These are phyloP conservation scores for Trichechus manatus DNA, from an alignment of 2,113 vertebrate genomes.

Conservation along the genomic window DNA sequence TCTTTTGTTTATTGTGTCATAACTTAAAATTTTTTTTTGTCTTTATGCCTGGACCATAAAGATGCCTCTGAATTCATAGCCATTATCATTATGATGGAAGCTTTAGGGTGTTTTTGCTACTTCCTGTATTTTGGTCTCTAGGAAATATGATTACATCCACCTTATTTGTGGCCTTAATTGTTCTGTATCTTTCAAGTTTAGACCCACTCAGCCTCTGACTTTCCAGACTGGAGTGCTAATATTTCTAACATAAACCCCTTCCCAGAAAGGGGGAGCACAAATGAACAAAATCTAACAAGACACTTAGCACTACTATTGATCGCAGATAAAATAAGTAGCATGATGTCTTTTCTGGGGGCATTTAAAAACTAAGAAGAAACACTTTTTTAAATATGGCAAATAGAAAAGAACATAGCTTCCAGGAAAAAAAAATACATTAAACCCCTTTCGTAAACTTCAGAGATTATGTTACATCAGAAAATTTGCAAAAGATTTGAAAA, in stretches of 20 bases:
- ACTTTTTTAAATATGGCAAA: not conserved
- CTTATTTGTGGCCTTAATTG: not conserved
- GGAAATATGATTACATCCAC: not conserved
- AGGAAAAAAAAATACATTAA: slow-evolving; percentile 54
- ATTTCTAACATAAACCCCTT: not conserved
- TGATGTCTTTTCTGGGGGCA: not conserved
- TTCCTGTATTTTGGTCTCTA: not conserved
- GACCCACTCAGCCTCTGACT: not conserved
- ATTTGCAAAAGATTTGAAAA: slow-evolving; percentile 41
- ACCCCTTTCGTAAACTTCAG: slow-evolving; percentile 26
- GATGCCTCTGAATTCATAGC: not conserved
- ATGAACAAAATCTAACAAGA: not conserved
- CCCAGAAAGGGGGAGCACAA: not conserved
- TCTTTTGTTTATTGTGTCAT: not conserved
- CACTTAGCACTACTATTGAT: not conserved
- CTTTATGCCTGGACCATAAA: not conserved
- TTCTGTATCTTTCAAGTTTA: not conserved
- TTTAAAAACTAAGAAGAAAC: slow-evolving; percentile 39
- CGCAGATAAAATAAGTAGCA: not conserved
- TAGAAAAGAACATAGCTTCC: slow-evolving; percentile 41
- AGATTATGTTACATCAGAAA: slow-evolving; percentile 9
- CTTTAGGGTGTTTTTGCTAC: not conserved
- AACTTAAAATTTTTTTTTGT: slow-evolving; percentile 10
- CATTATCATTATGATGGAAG: not conserved
- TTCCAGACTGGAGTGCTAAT: not conserved